phyloP scores from a whole-genome alignment of 2,797 vertebrate genomes.

The Vultur gryphus region DNA sequence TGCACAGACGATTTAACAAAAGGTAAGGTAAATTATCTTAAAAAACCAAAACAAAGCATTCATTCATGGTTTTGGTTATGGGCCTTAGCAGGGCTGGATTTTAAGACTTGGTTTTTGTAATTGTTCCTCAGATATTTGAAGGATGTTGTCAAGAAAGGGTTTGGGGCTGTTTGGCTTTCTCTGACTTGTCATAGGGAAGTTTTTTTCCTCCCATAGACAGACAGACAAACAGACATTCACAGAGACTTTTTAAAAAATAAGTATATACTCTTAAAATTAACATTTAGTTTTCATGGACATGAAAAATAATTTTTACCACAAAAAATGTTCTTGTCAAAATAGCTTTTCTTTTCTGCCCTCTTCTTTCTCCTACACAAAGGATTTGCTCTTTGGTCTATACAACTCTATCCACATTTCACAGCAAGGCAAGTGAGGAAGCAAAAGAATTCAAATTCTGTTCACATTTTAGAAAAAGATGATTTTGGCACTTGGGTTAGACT shows the following conservation, averaged over 20 bases:
- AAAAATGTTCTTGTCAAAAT: not conserved
- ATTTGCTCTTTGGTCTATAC: not conserved
- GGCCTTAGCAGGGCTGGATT: not conserved
- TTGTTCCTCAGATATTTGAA: not conserved
- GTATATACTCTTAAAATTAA: not conserved
- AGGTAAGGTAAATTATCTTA: not conserved
- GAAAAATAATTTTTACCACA: not conserved
- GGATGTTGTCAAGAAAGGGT: not conserved
- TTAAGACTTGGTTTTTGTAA: not conserved
- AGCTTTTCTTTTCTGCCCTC: not conserved
- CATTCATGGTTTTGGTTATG: not conserved
- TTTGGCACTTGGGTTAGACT: not conserved
- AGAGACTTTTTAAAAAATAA: not conserved
- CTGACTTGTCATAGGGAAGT: not conserved
- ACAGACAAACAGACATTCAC: not conserved
- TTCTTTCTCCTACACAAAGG: not conserved
- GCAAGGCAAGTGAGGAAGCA: not conserved
- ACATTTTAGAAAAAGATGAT: not conserved
- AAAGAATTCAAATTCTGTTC: not conserved
- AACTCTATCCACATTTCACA: not conserved
- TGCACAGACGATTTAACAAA: not conserved
- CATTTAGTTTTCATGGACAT: not conserved
- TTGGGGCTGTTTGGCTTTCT: not conserved
- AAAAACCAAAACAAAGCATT: not conserved
- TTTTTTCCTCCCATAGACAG: not conserved